Evolutionary conservation across 2,797 vertebrate genomes (phyloP).

Genomic region (Morelia viridis): DNA sequence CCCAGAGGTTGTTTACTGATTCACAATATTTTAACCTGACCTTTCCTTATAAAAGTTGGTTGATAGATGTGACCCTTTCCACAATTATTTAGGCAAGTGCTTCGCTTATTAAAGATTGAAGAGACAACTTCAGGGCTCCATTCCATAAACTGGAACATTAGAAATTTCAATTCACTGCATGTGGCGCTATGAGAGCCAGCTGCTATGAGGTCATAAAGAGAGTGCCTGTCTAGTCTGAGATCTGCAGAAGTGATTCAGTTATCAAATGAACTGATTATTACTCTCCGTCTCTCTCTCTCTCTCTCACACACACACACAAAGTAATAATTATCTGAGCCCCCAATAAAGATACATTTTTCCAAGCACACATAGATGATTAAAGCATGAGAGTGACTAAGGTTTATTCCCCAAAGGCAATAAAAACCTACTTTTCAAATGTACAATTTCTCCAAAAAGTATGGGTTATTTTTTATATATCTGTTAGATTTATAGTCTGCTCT

Average conservation of each 20-base stretch:
- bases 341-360: background rate
- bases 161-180: background rate
- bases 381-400: background rate
- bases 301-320: background rate
- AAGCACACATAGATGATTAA: background rate
- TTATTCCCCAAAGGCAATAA: background rate
- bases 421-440: background rate
- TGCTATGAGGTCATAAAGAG: background rate
- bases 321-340: background rate
- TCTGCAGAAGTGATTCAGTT: background rate
- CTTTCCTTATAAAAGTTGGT: background rate
- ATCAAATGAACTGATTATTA: background rate
- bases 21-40: background rate
- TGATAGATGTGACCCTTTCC: background rate
- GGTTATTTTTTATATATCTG: background rate
- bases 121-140: background rate
- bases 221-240: background rate
- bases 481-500: background rate
- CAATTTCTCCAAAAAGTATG: background rate
- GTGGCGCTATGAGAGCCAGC: background rate
- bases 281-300: background rate
- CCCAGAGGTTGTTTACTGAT: background rate
- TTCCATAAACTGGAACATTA: background rate
- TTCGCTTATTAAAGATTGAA: background rate
- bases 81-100: background rate